Evolutionary conservation across 2,888 invertebrate species (phyloP).

Genomic region (Nymphalis c-album): DNA sequence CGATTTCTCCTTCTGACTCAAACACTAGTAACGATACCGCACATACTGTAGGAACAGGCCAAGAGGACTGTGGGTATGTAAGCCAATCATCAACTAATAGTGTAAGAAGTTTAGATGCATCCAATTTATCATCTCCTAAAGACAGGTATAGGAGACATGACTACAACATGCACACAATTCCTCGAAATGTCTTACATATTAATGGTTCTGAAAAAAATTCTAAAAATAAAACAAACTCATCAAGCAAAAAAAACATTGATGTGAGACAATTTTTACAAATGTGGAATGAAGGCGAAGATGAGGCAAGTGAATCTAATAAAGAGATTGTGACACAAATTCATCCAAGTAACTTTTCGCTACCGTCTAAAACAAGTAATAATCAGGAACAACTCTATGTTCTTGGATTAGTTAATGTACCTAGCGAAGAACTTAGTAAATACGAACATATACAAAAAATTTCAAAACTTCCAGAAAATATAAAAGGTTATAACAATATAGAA

Average conservation of each 20-base stretch:
- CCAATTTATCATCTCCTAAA: conserved; percentile 55
- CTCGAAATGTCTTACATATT: conserved; percentile 45
- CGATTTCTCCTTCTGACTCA: conserved; percentile 75
- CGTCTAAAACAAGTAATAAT: conserved; percentile 51
- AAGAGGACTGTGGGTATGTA: conserved; percentile 77
- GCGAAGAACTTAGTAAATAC: conserved; percentile 75
- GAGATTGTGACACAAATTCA: conserved; percentile 49
- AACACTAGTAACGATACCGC: conserved; percentile 68
- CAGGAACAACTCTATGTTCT: conserved; percentile 76
- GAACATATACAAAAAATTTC: conserved; percentile 78
- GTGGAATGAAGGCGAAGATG: conserved; percentile 80
- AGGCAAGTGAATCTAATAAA: conserved; percentile 57
- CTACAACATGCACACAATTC: conserved; percentile 54
- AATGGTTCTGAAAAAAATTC: conserved; percentile 36
- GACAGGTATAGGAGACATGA: conserved; percentile 64
- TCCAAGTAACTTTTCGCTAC: conserved; percentile 46
- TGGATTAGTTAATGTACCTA: conserved; percentile 73
- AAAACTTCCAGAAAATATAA: conserved; percentile 77
- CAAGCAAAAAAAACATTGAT: conserved; percentile 65
- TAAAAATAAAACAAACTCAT: conserved; percentile 47
- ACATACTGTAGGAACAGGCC: conserved; percentile 58
- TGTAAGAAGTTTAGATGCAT: conserved; percentile 68
- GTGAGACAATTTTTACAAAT: conserved; percentile 76
- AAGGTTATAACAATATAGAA: conserved; percentile 75
- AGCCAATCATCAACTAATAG: conserved; percentile 75